Percentiles rank a stretch among this genome's conserved stretches.
These are phyloP conservation scores for Enoplosus armatus DNA, from an alignment of 2,797 vertebrate species.

Conservation along the genomic window DNA sequence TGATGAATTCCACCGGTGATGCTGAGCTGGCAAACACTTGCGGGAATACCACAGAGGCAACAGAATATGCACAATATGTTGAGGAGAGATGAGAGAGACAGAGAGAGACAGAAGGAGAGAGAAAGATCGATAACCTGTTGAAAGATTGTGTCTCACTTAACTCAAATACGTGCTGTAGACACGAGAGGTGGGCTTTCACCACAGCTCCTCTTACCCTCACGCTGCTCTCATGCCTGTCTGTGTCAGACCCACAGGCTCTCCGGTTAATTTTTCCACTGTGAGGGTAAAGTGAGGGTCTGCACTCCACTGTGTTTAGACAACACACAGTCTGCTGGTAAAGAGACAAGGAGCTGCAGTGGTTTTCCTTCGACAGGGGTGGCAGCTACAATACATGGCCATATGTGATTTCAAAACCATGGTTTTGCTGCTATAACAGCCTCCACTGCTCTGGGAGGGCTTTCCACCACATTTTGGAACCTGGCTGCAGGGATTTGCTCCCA, in stretches of 20 bases:
- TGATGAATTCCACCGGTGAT: conserved; percentile 65
- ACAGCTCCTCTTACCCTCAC: conserved; percentile 29
- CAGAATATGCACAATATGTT: conserved; percentile 54
- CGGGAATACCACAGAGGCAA: conserved; percentile 56
- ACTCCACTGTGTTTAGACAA: conserved; percentile 61
- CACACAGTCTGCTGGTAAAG: conserved; percentile 45
- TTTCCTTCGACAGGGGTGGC: conserved; percentile 16
- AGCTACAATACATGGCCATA: not conserved
- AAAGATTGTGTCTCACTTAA: conserved; percentile 44
- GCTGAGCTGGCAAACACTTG: conserved; percentile 64
- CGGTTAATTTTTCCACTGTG: conserved; percentile 51
- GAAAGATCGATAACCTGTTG: conserved; percentile 36
- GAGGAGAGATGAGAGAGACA: conserved; percentile 5
- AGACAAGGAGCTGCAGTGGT: conserved; percentile 14
- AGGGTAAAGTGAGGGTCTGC: conserved; percentile 44
- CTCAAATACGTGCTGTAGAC: conserved; percentile 19
- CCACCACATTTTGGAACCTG: not conserved
- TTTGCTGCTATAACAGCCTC: not conserved
- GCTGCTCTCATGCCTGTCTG: conserved; percentile 5
- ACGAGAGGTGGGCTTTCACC: conserved; percentile 31
- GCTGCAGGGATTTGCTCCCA: not conserved
- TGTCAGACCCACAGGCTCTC: conserved; percentile 27
- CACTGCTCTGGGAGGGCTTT: not conserved
- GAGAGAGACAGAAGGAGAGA: conserved; percentile 7
- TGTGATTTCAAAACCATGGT: not conserved